Evolutionary conservation across 2,888 invertebrate genomes (phyloP).

Genomic region (Hylaea fasciaria): DNA sequence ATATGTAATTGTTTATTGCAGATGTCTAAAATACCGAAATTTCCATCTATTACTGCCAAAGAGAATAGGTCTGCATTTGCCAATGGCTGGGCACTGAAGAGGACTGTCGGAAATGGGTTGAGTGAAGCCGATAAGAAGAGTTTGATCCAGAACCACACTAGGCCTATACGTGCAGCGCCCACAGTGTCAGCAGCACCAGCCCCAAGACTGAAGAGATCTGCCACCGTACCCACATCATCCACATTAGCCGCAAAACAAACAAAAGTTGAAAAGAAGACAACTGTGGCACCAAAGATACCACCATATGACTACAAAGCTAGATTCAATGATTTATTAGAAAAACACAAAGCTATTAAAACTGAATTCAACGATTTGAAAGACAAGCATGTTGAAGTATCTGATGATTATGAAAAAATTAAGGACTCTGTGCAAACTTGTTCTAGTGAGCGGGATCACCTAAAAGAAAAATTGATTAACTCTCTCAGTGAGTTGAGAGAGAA

Average conservation of each 20-base stretch:
- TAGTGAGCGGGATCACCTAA: conserved; percentile 67
- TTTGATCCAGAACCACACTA: conserved; percentile 73
- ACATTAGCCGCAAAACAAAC: conserved; percentile 60
- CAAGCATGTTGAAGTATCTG: conserved; percentile 79
- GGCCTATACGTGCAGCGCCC: conserved; percentile 59
- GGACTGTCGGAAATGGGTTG: conserved; percentile 64
- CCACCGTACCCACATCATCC: conserved; percentile 63
- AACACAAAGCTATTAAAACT: conserved; percentile 83
- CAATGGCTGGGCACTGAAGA: conserved; percentile 55
- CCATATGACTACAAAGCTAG: conserved; percentile 88
- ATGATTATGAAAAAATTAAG: conserved; percentile 80
- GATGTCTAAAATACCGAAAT: conserved; percentile 81
- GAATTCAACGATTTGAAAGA: conserved; percentile 81
- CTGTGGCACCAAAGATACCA: conserved; percentile 82
- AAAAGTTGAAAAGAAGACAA: conserved; percentile 73
- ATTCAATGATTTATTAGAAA: conserved; percentile 85
- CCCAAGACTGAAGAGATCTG: conserved; percentile 68
- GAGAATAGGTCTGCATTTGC: conserved; percentile 69
- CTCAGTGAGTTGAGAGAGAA: conserved; percentile 70
- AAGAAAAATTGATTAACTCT: conserved; percentile 67
- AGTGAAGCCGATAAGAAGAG: conserved; percentile 76
- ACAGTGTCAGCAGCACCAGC: conserved; percentile 56
- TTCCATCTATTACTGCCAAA: conserved; percentile 64
- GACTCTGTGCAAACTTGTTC: conserved; percentile 64
- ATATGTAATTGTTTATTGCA: conserved; percentile 46